A percentile compares a stretch with the other conserved stretches of the same genome.
Evolutionary conservation across 2,113 vertebrate genomes (phyloP).

Genomic region (Macrotis lagotis): DNA sequence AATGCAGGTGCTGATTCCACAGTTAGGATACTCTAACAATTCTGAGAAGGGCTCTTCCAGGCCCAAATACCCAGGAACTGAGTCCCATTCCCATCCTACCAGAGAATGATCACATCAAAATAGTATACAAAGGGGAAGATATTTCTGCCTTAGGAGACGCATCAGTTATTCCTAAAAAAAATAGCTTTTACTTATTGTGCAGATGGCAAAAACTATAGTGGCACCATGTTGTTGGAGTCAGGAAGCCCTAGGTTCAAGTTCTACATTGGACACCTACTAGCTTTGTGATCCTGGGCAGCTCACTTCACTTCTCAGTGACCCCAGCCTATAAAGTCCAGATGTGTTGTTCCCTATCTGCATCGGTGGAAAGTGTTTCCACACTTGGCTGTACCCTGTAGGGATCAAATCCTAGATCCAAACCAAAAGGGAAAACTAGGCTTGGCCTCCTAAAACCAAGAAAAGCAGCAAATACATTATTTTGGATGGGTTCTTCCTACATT

Average conservation of each 20-base stretch:
- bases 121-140: no score
- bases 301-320: no score
- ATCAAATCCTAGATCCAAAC: not conserved
- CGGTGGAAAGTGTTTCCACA: not conserved
- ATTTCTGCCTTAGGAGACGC: no score
- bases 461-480: not conserved
- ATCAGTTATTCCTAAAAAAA: no score
- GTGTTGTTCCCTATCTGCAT: not conserved
- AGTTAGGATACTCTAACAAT: not conserved
- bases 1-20: not conserved
- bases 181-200: no score
- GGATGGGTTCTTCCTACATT: not conserved
- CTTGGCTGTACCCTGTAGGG: not conserved
- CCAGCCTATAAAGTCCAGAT: not conserved
- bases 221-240: no score
- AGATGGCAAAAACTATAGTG: no score
- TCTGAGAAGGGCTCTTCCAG: not conserved
- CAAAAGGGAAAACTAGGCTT: not conserved
- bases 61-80: no score
- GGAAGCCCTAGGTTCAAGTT: no score
- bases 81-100: not conserved
- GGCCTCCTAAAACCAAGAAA: conserved; percentile 9
- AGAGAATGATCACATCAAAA: no score
- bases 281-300: no score
- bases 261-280: no score